Base-by-base conservation (phyloP, 2,888 invertebrate genomes). In the Philaethria dido region DNA sequence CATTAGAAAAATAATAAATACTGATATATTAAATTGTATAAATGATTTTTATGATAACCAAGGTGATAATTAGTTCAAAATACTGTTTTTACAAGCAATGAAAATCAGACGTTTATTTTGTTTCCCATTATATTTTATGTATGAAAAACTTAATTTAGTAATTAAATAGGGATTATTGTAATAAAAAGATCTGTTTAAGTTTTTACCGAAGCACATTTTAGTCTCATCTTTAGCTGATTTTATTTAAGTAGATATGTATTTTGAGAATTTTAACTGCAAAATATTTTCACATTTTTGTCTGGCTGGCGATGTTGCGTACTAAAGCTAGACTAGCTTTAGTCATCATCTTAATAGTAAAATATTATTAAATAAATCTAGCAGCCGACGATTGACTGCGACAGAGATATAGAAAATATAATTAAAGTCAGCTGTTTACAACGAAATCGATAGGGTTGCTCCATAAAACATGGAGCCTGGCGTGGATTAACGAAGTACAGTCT, bases 401-500 rank as follows among this genome's bases (percentile, higher is more conserved):
- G 60, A 47, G 33, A 44, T 60, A 60, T 60, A 33, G 45, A 47
- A 64, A 79, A 82, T 78, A 80, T 80, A 85, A 86, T 86, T 84
- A 86, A 79, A 83, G 80, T 84, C 81, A 85, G 82, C 84, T 87
- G 78, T 75, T 78, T 72, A 80, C 84, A 87, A 85, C 83, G 78
- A 82, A 77, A 81, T 81, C 74, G 77, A 79, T 80, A 78, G 79
- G 76, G 76, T 79, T 75, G 76, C 72, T 72, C 73, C 78, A 83
- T 85, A 85, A 84, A 83, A 77, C 77, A 79, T 76, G 75, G 75
- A 76, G 74, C 77, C 77, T 80, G 73, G 79, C 78, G 78, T 77
- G 77, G 81, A 85, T 80, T 86, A 88, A 87, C 85, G 84, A 87
- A 85, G 84, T 85, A 82, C 75, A 69, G 76, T 80, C 72, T 69